Base-by-base conservation (phyloP, 2,113 vertebrate genomes). In the Dicerorhinus sumatrensis region DNA sequence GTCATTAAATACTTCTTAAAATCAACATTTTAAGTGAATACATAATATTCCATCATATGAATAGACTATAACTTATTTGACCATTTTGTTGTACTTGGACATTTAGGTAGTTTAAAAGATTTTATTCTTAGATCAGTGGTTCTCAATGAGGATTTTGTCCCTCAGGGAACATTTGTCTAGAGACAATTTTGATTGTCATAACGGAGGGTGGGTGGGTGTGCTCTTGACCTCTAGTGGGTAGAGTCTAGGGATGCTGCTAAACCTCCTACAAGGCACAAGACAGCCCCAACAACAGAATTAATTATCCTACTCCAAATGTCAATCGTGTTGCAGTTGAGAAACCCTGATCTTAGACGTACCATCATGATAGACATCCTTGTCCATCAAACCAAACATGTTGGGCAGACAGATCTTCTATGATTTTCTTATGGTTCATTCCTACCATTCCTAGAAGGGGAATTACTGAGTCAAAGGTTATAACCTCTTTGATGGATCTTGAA, bases 1-100 rank as follows among this genome's bases (percentile, higher is more conserved):
- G 72, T 85, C 84, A 84, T 89, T 89, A 94, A 94, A 70, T 84
- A 56, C 33, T 72, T 36, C 69, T 91, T 95, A 70, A 96, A 94
- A 88, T n/a, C 83, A 77, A 31, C 25, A 54, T 91, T 89, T 85
- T 87, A 17, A 54, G 87, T 14, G 27, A 81, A 51, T 72, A 29
- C 6, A 14, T 91, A 81, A 72, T 93, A 54, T 18, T 82, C 67
- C 46, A 17, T 60, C 27, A 21, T 42, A 56, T 60, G 72, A 75
- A 77, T 27, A 93, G 56, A 56, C 72, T 7, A 18, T 76, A 72
- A 27, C 67, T 76, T 58, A 85, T n/a, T 87, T 65, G 81, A 48
- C 31, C 21, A 16, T 63, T 88, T 95, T 54, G 1, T 90, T 72
- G 42, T 36, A 23, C 21, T 79, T 83, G 69, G 69, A 16, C 7